These are phyloP conservation scores for Prietella phreatophila DNA, from an alignment of 2,113 vertebrate genomes.

Conservation along the genomic window DNA sequence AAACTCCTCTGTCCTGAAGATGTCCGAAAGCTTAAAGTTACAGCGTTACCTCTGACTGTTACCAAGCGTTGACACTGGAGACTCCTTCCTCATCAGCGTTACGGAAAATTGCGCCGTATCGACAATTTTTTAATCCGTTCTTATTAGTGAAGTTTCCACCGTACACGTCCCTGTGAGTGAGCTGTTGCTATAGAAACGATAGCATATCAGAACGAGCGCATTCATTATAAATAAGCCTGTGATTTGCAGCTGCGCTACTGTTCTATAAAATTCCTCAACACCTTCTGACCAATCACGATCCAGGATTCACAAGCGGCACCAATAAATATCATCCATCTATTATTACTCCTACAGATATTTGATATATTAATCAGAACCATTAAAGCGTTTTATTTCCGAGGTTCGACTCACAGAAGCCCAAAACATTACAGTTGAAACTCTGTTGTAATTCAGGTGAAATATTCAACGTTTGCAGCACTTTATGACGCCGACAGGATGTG, in stretches of 20 bases:
- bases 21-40: background rate
- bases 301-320: background rate
- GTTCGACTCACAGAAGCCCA: background rate
- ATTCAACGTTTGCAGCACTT: background rate
- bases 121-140: background rate
- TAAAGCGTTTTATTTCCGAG: background rate
- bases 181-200: background rate
- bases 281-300: constrained; percentile 1
- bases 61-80: background rate
- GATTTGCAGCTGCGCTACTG: background rate
- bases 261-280: background rate
- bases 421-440: background rate
- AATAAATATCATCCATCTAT: background rate
- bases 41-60: background rate
- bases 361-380: background rate
- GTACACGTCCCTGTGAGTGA: background rate
- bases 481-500: background rate
- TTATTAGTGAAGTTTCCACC: background rate
- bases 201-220: background rate
- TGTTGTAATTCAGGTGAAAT: background rate
- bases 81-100: background rate
- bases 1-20: background rate
- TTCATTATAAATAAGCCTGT: background rate
- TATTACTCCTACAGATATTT: background rate
- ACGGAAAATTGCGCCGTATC: background rate